These are phyloP conservation scores for Octonoba sinensis DNA, from an alignment of 2,888 invertebrate species.

Conservation along the genomic window DNA sequence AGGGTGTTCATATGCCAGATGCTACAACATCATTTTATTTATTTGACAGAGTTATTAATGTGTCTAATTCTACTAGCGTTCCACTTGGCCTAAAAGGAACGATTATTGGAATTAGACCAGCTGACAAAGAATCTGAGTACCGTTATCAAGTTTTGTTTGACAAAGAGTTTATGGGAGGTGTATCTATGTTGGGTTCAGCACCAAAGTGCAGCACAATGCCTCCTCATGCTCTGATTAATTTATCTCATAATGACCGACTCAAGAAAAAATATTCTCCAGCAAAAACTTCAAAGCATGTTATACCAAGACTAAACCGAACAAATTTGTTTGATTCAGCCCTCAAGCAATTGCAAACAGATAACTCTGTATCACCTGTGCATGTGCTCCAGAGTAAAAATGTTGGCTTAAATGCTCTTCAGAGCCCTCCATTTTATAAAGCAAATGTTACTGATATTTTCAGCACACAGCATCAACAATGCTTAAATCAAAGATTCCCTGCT, in stretches of 20 bases:
- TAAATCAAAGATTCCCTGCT: background rate
- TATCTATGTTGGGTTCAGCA: slow-evolving; percentile 68
- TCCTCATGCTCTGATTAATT: slow-evolving; percentile 74
- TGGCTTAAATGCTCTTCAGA: slow-evolving; percentile 8
- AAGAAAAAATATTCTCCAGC: slow-evolving; percentile 26
- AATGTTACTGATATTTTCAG: slow-evolving; percentile 32
- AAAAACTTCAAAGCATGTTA: slow-evolving; percentile 14
- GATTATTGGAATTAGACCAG: slow-evolving; percentile 77
- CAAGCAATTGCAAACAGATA: slow-evolving; percentile 25
- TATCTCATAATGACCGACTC: slow-evolving; percentile 74
- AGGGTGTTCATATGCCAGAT: slow-evolving; percentile 78
- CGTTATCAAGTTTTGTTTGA: slow-evolving; percentile 88
- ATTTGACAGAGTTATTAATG: slow-evolving; percentile 88
- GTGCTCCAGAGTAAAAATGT: slow-evolving; percentile 30
- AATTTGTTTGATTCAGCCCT: slow-evolving; percentile 33
- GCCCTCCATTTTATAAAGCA: slow-evolving; percentile 49
- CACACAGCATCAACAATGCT: slow-evolving; percentile 3
- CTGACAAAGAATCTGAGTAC: slow-evolving; percentile 75
- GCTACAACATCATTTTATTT: slow-evolving; percentile 77
- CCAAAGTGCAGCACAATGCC: slow-evolving; percentile 68
- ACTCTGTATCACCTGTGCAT: slow-evolving; percentile 16
- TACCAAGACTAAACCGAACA: slow-evolving; percentile 14
- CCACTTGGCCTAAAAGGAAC: slow-evolving; percentile 89
- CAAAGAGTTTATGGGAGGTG: slow-evolving; percentile 79
- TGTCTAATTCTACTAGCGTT: slow-evolving; percentile 81